Evolutionary conservation across 2,888 invertebrate genomes (phyloP).

Genomic region (Athripsodes cinereus): DNA sequence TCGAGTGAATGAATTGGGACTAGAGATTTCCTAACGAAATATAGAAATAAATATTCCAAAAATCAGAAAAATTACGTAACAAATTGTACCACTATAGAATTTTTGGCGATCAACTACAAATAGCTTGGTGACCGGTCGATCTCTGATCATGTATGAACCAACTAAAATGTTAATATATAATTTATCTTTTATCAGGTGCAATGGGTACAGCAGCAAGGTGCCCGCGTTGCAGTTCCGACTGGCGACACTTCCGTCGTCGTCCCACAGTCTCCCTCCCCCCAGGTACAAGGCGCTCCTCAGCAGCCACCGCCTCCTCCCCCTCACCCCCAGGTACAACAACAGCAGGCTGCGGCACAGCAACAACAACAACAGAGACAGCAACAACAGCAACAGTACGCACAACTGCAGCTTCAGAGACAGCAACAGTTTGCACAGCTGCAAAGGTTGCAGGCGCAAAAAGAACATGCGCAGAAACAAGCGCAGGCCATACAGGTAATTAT

Average conservation of each 20-base stretch:
- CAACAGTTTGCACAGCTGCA: slow-evolving; percentile 59
- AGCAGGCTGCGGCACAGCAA: slow-evolving; percentile 28
- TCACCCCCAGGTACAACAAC: neutral
- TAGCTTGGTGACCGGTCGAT: too few species aligned
- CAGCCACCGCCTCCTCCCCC: slow-evolving; percentile 43
- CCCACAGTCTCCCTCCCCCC: slow-evolving; percentile 17
- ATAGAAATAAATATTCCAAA: too few species aligned
- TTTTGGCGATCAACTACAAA: too few species aligned
- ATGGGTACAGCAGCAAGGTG: slow-evolving; percentile 63
- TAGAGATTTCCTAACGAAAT: too few species aligned
- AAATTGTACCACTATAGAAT: too few species aligned
- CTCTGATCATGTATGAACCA: too few species aligned
- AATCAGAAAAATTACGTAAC: too few species aligned
- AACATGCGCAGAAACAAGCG: slow-evolving; percentile 47
- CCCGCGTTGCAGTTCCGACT: slow-evolving; percentile 49
- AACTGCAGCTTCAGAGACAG: slow-evolving; percentile 51
- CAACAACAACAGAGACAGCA: slow-evolving; percentile 33
- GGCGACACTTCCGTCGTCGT: slow-evolving; percentile 39
- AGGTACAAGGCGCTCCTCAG: neutral
- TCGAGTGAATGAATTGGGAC: too few species aligned
- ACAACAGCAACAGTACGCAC: slow-evolving; percentile 39
- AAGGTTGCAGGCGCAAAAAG: slow-evolving; percentile 55
- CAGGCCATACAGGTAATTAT: slow-evolving; percentile 31
- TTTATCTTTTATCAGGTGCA: slow-evolving; percentile 44
- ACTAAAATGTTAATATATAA: too few species aligned